A percentile compares a stretch with the other conserved stretches of the same genome.
Conservation (phyloP, 2,113 vertebrate genomes). For the Peucedramus taeniatus region DNA sequence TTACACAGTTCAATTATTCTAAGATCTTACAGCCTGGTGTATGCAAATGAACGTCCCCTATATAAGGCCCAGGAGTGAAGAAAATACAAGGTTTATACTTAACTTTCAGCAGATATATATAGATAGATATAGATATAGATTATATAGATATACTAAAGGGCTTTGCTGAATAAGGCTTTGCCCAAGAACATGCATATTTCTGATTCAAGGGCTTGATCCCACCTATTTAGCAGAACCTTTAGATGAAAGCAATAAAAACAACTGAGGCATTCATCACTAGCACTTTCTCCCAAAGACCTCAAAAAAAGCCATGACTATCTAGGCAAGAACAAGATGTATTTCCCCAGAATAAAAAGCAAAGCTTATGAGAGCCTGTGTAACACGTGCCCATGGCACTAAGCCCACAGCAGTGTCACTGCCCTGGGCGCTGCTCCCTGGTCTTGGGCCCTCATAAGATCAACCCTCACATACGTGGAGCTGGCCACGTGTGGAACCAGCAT, state of each 20-base stretch:
- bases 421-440: background rate
- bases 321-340: background rate
- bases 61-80: background rate
- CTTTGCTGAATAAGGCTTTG: background rate
- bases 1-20: background rate
- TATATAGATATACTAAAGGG: background rate
- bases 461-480: accelerated
- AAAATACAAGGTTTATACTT: background rate
- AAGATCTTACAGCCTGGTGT: background rate
- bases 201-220: background rate
- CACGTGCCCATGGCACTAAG: accelerated
- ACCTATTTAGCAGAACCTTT: background rate
- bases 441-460: background rate
- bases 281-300: background rate
- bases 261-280: background rate
- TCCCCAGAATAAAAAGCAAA: background rate
- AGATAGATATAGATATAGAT: background rate
- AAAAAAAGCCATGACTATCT: background rate
- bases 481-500: background rate
- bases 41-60: background rate
- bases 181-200: background rate
- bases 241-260: background rate
- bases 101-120: background rate
- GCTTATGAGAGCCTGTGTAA: background rate
- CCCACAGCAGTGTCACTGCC: background rate